Percentiles rank a stretch among this genome's conserved stretches.
phyloP scores from a whole-genome alignment of 1,140 invertebrate genomes.

The Lycorma delicatula region DNA sequence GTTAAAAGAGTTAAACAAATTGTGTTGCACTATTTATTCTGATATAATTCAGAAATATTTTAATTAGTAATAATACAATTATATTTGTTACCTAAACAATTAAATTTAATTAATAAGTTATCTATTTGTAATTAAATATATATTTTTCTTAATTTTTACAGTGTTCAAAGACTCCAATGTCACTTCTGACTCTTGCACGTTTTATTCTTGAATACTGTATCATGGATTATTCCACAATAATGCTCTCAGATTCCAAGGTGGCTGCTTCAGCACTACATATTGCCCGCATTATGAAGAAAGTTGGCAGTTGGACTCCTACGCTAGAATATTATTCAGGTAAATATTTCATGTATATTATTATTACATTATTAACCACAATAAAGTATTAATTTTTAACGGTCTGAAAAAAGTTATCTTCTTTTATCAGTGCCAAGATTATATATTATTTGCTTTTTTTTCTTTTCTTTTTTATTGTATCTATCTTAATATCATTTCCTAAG shows the following conservation, averaged over 20 bases:
- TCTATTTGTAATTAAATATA: too few relatives aligned
- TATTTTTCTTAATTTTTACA: constrained; percentile 39
- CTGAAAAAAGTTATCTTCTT: neutral
- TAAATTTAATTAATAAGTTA: too few relatives aligned
- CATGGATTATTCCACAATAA: constrained; percentile 81
- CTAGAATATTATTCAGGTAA: constrained; percentile 76
- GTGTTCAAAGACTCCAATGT: constrained; percentile 85
- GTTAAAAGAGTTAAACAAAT: too few relatives aligned
- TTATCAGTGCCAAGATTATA: neutral
- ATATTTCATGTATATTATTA: neutral
- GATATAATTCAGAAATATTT: too few relatives aligned
- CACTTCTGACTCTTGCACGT: constrained; percentile 82
- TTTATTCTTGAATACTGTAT: constrained; percentile 89
- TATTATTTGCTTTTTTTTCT: neutral
- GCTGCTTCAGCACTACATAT: constrained; percentile 78
- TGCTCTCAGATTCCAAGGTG: constrained; percentile 74
- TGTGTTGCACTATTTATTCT: too few relatives aligned
- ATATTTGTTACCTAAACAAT: too few relatives aligned
- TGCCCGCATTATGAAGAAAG: constrained; percentile 74
- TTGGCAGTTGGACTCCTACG: constrained; percentile 66
- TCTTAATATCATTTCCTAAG: neutral
- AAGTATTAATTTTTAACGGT: neutral
- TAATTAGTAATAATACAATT: too few relatives aligned
- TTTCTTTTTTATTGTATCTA: neutral
- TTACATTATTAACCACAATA: neutral